Percentiles rank a stretch among this genome's conserved stretches.
phyloP scores from a whole-genome alignment of 2,888 invertebrate genomes.

The Pammene aurita region DNA sequence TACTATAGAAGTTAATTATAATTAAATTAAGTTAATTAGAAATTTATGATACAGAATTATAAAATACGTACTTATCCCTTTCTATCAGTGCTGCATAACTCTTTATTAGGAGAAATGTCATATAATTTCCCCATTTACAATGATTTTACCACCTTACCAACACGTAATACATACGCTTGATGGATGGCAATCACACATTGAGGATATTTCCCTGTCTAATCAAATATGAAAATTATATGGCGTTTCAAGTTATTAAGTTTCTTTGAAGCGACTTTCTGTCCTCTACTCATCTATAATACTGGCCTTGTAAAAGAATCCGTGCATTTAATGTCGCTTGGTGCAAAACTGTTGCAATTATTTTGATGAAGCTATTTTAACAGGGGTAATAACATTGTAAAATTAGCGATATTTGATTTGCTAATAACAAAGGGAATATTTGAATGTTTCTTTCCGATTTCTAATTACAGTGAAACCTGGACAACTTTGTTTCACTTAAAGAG shows the following conservation, averaged over 20 bases:
- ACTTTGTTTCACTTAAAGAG: too few species aligned
- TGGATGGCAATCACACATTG: constrained; percentile 17
- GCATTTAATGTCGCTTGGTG: constrained; percentile 3
- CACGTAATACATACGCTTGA: background rate
- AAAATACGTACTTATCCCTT: too few species aligned
- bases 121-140: too few species aligned
- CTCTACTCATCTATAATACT: constrained; percentile 18
- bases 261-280: constrained; percentile 12
- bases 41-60: too few species aligned
- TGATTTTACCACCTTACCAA: background rate
- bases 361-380: background rate
- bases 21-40: too few species aligned
- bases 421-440: background rate
- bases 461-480: too few species aligned
- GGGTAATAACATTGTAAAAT: constrained; percentile 1
- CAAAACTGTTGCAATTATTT: constrained; percentile 19
- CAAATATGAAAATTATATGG: constrained; percentile 52
- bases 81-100: too few species aligned
- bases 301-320: constrained; percentile 1
- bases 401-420: constrained; percentile 9
- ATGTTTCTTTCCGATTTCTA: background rate
- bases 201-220: constrained; percentile 49
- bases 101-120: too few species aligned
- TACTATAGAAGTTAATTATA: too few species aligned
- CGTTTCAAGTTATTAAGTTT: constrained; percentile 44